Conservation (phyloP, 2,797 vertebrate species). For the Muscicapa comitata region DNA sequence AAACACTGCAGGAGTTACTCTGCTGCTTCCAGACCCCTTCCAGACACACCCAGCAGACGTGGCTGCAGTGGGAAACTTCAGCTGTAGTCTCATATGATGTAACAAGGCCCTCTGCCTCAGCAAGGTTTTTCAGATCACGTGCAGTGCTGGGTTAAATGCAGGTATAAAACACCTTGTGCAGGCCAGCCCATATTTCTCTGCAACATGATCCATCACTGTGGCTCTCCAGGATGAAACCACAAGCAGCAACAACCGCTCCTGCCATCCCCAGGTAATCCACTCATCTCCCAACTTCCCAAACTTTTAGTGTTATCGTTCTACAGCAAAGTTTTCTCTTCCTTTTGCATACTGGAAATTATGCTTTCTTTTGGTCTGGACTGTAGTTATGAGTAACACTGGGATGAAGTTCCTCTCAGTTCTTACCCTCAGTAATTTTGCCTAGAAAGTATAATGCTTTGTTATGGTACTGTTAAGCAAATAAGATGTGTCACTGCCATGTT, state of each 20-base stretch:
- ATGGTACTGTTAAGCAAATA: background rate
- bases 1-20: background rate
- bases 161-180: background rate
- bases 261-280: background rate
- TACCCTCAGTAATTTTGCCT: background rate
- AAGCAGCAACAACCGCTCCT: background rate
- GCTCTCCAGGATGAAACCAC: background rate
- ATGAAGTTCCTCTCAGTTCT: background rate
- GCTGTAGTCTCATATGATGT: background rate
- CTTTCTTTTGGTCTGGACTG: background rate
- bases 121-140: background rate
- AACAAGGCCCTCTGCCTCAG: background rate
- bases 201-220: accelerated
- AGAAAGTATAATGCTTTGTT: background rate
- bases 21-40: accelerated
- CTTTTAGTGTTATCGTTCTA: background rate
- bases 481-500: background rate
- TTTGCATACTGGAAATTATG: background rate
- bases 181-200: accelerated
- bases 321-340: background rate
- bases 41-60: background rate
- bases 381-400: background rate
- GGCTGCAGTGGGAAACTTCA: background rate
- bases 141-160: background rate
- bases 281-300: background rate